Evolutionary conservation across 2,797 vertebrate genomes (phyloP).

Genomic region (Spondyliosoma cantharus): DNA sequence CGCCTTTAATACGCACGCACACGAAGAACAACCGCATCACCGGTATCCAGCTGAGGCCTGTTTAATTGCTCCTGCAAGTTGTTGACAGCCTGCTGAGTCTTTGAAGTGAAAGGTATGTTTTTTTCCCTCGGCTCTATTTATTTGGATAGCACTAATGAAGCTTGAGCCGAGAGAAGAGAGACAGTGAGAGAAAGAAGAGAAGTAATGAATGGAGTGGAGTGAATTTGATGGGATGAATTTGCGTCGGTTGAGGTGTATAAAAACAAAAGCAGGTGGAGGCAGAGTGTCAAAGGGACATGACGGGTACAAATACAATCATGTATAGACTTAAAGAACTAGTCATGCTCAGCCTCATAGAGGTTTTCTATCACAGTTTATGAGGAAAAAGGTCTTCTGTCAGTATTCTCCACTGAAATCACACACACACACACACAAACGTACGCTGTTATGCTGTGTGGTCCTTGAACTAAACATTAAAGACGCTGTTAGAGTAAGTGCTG

Average conservation of each 20-base stretch:
- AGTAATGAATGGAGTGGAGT: conserved; percentile 54
- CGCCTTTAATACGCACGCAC: conserved; percentile 26
- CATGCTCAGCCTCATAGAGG: background rate
- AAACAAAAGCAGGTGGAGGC: conserved; percentile 30
- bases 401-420: background rate
- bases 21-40: conserved; percentile 48
- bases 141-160: conserved; percentile 71
- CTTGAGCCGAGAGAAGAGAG: conserved; percentile 45
- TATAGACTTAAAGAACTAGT: background rate
- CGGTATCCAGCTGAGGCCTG: conserved; percentile 45
- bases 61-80: conserved; percentile 74
- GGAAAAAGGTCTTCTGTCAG: background rate
- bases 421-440: background rate
- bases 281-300: conserved; percentile 45
- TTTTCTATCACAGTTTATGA: conserved; percentile 2
- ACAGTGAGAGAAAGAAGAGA: conserved; percentile 20
- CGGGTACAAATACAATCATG: conserved; percentile 16
- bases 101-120: conserved; percentile 73
- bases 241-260: conserved; percentile 8
- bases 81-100: conserved; percentile 67
- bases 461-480: background rate
- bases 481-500: background rate
- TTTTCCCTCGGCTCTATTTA: conserved; percentile 46
- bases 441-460: background rate
- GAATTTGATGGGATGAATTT: conserved; percentile 51